Base-by-base conservation (phyloP, 2,113 vertebrate species). In the Ivindomyrus marchei region DNA sequence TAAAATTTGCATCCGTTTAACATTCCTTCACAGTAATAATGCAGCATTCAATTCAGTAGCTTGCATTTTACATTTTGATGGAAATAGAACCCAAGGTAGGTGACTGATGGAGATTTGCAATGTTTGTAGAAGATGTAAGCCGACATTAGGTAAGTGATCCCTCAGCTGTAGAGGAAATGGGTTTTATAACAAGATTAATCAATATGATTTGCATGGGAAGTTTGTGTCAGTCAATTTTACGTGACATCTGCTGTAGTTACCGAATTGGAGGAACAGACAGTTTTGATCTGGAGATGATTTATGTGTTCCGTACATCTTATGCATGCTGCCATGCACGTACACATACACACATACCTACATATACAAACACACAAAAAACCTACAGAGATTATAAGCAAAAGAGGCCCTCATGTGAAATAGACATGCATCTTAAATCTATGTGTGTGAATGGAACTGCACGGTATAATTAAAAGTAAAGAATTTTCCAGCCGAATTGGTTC, bases 241-340 rank as follows among this genome's bases (percentile, higher is more conserved):
- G 89, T 94, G 93, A 93, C 96, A 96, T 96, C 95, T 97, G 96
- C 94, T 92, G 89, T 92, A 94, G 93, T 94, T 94, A 93, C 92
- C 94, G 93, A 91, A 94, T 91, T 93, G 92, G 95, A 93, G 95
- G 93, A 93, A 94, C 83, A 94, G 95, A 95, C 93, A 93, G 8
- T 93, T 97, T 96, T 96, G 96, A 97, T 96, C 91, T 13, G 84
- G 90, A 90, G 91, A 94, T 96, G 96, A 97, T 96, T 97, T 96
- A 96, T 97, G 95, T 95, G 94, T 95, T 92, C 92, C 92, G 90
- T 96, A 95, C 95, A 94, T 94, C 91, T 91, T 95, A 91, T 91
- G 95, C 94, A 94, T 95, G 94, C 95, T 94, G 95, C 94, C 94
- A 93, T 94, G 93, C 95, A 95, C 95, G 95, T 95, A 94, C 95